Evolutionary conservation across 2,888 invertebrate species (phyloP).

Genomic region (Epinotia ramella): DNA sequence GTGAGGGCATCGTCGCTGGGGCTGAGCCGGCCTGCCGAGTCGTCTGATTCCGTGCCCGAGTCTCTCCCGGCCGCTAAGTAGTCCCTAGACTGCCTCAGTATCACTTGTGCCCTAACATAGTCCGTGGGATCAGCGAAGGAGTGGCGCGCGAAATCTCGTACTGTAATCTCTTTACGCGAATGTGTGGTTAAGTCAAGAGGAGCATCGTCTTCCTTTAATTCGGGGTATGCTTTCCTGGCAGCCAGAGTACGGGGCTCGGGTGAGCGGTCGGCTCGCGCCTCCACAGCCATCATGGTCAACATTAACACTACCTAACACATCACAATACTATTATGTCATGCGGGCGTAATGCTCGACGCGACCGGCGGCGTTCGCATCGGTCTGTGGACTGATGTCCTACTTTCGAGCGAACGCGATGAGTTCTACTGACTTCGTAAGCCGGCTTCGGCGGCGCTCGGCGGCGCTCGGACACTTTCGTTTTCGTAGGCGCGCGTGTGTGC

Average conservation of each 20-base stretch:
- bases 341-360: conserved; percentile 76
- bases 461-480: conserved; percentile 84
- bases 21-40: conserved; percentile 89
- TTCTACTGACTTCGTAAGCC: conserved; percentile 84
- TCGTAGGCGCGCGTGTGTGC: conserved; percentile 73
- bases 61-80: conserved; percentile 85
- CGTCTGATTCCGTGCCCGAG: conserved; percentile 93
- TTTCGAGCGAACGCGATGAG: conserved; percentile 78
- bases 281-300: conserved; percentile 83
- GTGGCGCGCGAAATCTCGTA: conserved; percentile 81
- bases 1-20: conserved; percentile 83
- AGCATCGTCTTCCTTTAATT: conserved; percentile 82
- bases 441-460: conserved; percentile 82
- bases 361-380: conserved; percentile 81
- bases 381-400: conserved; percentile 88
- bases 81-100: conserved; percentile 80
- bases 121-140: conserved; percentile 81
- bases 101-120: conserved; percentile 80
- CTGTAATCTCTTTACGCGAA: conserved; percentile 78
- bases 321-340: conserved; percentile 80
- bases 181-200: conserved; percentile 92
- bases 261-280: conserved; percentile 71
- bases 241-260: conserved; percentile 81
- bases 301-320: conserved; percentile 78
- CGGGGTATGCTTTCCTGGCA: conserved; percentile 82